A percentile compares a stretch with the other conserved stretches of the same genome.
Evolutionary conservation across 2,797 vertebrate genomes (phyloP).

Genomic region (Jordanella pulchra): DNA sequence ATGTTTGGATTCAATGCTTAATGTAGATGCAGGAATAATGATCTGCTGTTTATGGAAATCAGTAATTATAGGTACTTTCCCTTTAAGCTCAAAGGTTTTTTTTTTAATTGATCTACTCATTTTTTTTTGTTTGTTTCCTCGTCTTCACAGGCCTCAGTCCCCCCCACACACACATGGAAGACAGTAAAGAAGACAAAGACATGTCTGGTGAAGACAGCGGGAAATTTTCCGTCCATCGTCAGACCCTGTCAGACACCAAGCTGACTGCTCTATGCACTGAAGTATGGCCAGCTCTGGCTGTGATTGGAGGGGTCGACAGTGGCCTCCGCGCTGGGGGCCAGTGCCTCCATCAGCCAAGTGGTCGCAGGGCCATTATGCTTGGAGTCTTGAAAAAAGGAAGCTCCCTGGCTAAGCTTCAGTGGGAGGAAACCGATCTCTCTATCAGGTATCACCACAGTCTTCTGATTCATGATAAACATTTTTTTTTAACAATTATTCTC

Average conservation of each 20-base stretch:
- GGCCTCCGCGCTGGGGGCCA: slow-evolving; percentile 82
- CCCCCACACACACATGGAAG: slow-evolving; percentile 60
- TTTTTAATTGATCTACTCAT: neutral
- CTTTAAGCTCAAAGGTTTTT: neutral
- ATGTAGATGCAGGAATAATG: slow-evolving; percentile 1
- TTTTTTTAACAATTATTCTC: slow-evolving; percentile 35
- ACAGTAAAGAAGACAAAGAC: slow-evolving; percentile 33
- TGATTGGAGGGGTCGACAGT: slow-evolving; percentile 83
- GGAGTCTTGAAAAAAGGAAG: slow-evolving; percentile 84
- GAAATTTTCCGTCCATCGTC: slow-evolving; percentile 52
- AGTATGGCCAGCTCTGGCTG: slow-evolving; percentile 83
- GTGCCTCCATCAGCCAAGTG: slow-evolving; percentile 79
- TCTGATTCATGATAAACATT: slow-evolving; percentile 14
- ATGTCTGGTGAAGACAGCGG: slow-evolving; percentile 29
- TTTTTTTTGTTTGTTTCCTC: slow-evolving; percentile 16
- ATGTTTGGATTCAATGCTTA: neutral
- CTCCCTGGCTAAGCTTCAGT: slow-evolving; percentile 82
- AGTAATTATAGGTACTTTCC: neutral
- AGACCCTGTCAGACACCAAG: slow-evolving; percentile 76
- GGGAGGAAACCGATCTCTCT: slow-evolving; percentile 83
- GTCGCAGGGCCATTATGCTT: slow-evolving; percentile 79
- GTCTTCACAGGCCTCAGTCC: slow-evolving; percentile 49
- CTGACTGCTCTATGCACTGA: slow-evolving; percentile 78
- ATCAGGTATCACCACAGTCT: slow-evolving; percentile 75
- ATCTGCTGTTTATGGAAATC: neutral